Conservation (phyloP, 2,888 invertebrate species). For the Heliothis peltigera region DNA sequence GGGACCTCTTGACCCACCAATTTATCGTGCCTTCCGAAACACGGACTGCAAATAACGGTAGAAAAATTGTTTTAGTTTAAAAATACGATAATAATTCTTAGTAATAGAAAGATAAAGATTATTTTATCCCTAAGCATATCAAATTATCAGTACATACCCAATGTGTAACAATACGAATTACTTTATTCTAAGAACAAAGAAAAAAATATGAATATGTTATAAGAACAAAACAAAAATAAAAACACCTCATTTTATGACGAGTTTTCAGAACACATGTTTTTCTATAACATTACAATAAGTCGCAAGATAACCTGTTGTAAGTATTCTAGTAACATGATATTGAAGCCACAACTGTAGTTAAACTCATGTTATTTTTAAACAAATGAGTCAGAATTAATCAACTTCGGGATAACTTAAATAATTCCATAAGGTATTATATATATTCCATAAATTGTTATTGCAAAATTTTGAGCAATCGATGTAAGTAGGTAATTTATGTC, state of each 20-base stretch:
- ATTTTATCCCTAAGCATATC: no score
- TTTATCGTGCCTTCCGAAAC: no score
- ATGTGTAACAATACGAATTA: no score
- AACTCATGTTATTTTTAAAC: conserved; percentile 17
- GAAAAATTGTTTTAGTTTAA: no score
- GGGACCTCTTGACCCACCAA: no score
- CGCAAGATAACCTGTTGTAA: not conserved
- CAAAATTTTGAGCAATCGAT: conserved; percentile 25
- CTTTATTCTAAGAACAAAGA: not conserved
- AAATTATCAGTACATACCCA: no score
- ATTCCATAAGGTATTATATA: conserved; percentile 32
- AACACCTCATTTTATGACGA: not conserved
- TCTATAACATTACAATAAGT: not conserved
- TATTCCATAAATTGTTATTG: conserved; percentile 1
- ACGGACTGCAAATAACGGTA: no score
- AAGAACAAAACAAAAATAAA: not conserved
- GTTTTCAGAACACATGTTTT: conserved; percentile 1
- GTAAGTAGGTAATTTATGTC: not conserved
- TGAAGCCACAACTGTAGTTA: not conserved
- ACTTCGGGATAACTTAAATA: conserved; percentile 43
- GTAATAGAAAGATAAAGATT: no score
- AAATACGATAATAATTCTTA: no score
- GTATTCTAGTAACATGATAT: not conserved
- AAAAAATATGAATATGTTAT: not conserved
- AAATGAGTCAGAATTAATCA: conserved; percentile 28